Conservation (phyloP, 2,797 vertebrate species). For the Esox lucius region DNA sequence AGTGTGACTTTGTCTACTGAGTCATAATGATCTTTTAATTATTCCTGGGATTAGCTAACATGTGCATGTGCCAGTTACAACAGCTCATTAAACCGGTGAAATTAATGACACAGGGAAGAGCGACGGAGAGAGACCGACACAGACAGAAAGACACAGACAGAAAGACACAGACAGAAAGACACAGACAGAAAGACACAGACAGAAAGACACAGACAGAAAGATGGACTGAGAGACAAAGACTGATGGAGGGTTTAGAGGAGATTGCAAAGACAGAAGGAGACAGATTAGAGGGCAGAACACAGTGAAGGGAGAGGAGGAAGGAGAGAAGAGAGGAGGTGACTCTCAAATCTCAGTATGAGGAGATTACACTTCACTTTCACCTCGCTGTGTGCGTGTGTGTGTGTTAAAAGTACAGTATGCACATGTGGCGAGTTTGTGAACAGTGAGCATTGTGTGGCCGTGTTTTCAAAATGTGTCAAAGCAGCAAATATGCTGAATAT, state of each 20-base stretch:
- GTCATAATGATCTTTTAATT: constrained; percentile 35
- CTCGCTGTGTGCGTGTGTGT: constrained; percentile 1
- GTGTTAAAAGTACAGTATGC: background rate
- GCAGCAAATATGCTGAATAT: background rate
- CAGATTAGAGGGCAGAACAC: too few relatives aligned
- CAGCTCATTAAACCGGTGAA: background rate
- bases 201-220: too few relatives aligned
- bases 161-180: background rate
- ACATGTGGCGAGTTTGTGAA: constrained; percentile 5
- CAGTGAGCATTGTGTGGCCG: background rate
- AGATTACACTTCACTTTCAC: constrained; percentile 23
- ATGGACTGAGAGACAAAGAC: too few relatives aligned
- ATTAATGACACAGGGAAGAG: background rate
- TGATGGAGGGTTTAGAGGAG: too few relatives aligned
- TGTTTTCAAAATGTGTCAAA: constrained; percentile 8
- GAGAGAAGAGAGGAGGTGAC: constrained; percentile 16
- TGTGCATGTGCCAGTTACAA: background rate
- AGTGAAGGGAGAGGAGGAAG: background rate
- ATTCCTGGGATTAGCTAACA: constrained; percentile 26
- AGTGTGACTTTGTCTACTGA: constrained; percentile 14
- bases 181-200: too few relatives aligned
- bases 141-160: background rate
- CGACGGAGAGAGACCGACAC: background rate
- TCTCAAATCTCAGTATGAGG: constrained; percentile 16
- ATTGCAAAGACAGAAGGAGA: too few relatives aligned